phyloP scores from a whole-genome alignment of 2,797 vertebrate genomes.

The Triplophysa yarkandensis region DNA sequence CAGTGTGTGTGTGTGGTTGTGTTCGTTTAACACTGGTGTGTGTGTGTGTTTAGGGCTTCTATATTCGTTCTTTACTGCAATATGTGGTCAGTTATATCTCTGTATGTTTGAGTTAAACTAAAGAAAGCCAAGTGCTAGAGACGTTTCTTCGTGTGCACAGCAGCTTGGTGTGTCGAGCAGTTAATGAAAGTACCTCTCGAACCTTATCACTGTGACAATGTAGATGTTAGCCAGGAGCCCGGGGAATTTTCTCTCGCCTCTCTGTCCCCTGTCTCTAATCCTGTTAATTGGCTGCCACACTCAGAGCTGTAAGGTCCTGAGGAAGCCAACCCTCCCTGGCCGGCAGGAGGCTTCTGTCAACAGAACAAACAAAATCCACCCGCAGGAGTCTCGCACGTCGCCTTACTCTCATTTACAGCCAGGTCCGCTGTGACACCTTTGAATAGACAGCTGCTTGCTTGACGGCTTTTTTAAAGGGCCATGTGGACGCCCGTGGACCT shows the following conservation, averaged over 20 bases:
- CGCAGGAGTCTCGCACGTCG: slow-evolving; percentile 41
- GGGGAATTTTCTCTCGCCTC: slow-evolving; percentile 39
- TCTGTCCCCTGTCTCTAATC: slow-evolving; percentile 49
- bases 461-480: slow-evolving; percentile 36
- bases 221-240: slow-evolving; percentile 45
- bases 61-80: background rate
- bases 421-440: slow-evolving; percentile 48
- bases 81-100: slow-evolving; percentile 10
- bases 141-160: slow-evolving; percentile 37
- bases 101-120: slow-evolving; percentile 13
- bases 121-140: slow-evolving; percentile 21
- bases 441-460: slow-evolving; percentile 48
- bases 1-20: too few species aligned
- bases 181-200: slow-evolving; percentile 43
- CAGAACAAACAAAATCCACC: slow-evolving; percentile 55
- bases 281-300: slow-evolving; percentile 56
- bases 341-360: slow-evolving; percentile 49
- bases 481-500: slow-evolving; percentile 14
- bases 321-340: slow-evolving; percentile 40
- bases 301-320: slow-evolving; percentile 43
- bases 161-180: slow-evolving; percentile 41
- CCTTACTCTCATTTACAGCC: slow-evolving; percentile 54
- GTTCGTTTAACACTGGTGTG: too few species aligned
- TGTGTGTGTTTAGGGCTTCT: too few species aligned
- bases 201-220: slow-evolving; percentile 47